A percentile compares a stretch with the other conserved stretches of the same genome.
These are phyloP conservation scores for Gephyroberyx darwinii DNA, from an alignment of 2,797 vertebrate species.

Conservation along the genomic window DNA sequence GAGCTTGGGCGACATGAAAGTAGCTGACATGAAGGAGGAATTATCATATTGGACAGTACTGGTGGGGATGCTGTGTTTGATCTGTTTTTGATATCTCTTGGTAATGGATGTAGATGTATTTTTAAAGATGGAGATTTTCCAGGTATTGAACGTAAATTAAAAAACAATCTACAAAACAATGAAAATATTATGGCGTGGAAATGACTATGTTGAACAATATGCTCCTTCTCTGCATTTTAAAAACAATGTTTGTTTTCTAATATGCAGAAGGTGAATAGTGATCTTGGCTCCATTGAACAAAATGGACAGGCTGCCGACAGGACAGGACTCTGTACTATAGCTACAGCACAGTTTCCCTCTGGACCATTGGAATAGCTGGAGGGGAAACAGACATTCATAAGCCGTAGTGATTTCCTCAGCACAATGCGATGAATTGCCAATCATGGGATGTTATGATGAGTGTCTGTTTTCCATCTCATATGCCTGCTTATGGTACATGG, in stretches of 20 bases:
- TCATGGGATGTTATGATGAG: slow-evolving; percentile 66
- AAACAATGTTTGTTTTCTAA: background rate
- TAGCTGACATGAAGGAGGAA: slow-evolving; percentile 13
- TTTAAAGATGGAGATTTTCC: slow-evolving; percentile 6
- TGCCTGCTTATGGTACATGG: slow-evolving; percentile 37
- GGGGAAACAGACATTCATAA: slow-evolving; percentile 68
- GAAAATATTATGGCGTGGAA: too few relatives aligned
- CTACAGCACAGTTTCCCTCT: slow-evolving; percentile 19
- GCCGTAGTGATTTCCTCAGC: slow-evolving; percentile 66
- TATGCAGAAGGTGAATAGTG: background rate
- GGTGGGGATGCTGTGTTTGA: background rate
- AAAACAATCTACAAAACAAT: background rate
- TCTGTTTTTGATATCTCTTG: slow-evolving; percentile 12
- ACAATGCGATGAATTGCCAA: slow-evolving; percentile 58
- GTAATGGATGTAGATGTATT: slow-evolving; percentile 5
- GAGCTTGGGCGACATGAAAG: slow-evolving; percentile 15
- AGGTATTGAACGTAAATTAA: background rate
- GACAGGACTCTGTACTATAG: slow-evolving; percentile 19
- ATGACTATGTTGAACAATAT: too few relatives aligned
- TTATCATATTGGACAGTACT: background rate
- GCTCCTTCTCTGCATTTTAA: too few relatives aligned
- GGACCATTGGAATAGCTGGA: slow-evolving; percentile 36
- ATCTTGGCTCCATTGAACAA: slow-evolving; percentile 1
- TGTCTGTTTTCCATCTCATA: slow-evolving; percentile 71
- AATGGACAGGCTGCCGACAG: slow-evolving; percentile 31